These are phyloP conservation scores for Ceratoteleas bidentatus DNA, from an alignment of 1,140 invertebrate genomes.

Conservation along the genomic window DNA sequence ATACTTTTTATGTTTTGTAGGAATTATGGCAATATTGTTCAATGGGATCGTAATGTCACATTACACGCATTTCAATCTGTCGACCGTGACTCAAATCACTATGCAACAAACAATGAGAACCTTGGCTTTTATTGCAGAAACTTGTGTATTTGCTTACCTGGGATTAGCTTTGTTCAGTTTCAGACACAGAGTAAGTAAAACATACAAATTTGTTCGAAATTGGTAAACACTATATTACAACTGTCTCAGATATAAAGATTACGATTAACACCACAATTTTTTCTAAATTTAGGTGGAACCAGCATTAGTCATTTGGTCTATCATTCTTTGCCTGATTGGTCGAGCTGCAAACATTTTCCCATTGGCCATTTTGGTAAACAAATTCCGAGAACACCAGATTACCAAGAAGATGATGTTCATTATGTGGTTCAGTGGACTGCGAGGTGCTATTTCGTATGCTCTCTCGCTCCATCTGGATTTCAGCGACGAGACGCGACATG, in stretches of 20 bases:
- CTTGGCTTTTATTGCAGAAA: conserved; percentile 98
- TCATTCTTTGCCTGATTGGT: conserved; percentile 95
- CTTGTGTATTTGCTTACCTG: conserved; percentile 99
- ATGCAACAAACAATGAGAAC: conserved; percentile 99
- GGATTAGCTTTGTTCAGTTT: conserved; percentile 99
- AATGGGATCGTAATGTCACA: conserved; percentile 99
- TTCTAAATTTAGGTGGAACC: conserved; percentile 83
- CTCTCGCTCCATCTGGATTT: conserved; percentile 97
- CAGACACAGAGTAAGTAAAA: conserved; percentile 84
- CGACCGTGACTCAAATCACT: conserved; percentile 98
- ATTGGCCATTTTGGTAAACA: conserved; percentile 95
- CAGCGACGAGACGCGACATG: conserved; percentile 94
- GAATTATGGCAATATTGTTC: conserved; percentile 99
- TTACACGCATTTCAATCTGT: conserved; percentile 99
- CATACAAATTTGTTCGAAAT: no score
- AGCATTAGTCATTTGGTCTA: conserved; percentile 94
- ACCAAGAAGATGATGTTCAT: conserved; percentile 99
- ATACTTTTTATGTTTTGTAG: no score
- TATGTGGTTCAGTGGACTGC: conserved; percentile 99
- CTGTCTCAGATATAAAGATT: no score
- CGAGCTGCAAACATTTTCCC: conserved; percentile 99
- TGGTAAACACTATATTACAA: no score
- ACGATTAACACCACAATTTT: background rate
- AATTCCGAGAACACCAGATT: conserved; percentile 98
- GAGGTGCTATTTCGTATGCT: conserved; percentile 99